Percentiles rank a stretch among this genome's conserved stretches.
phyloP scores from a whole-genome alignment of 2,888 invertebrate species.

The Mythimna impura region DNA sequence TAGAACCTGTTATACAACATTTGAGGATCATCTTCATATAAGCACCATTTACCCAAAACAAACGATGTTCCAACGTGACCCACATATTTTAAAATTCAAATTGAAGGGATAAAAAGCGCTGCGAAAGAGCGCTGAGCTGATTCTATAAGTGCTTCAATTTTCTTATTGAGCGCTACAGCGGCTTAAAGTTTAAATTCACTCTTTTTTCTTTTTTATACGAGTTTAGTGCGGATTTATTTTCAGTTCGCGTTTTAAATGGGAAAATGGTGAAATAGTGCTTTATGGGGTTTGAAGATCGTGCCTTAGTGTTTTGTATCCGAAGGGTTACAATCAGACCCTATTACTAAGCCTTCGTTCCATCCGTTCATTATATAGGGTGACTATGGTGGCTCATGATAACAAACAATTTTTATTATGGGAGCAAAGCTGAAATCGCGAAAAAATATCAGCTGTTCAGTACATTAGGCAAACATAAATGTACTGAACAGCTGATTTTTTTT shows the following conservation, averaged over 20 bases:
- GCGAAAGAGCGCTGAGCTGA: slow-evolving; percentile 32
- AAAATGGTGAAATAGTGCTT: neutral
- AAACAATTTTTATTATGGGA: too few species aligned
- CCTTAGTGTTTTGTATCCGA: too few species aligned
- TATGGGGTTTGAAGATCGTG: neutral
- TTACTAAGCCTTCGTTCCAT: too few species aligned
- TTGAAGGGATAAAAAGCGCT: slow-evolving; percentile 48
- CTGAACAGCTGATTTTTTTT: too few species aligned
- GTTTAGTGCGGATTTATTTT: slow-evolving; percentile 32
- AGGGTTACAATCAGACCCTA: too few species aligned
- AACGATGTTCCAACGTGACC: slow-evolving; percentile 13
- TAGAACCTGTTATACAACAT: neutral
- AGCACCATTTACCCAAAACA: neutral
- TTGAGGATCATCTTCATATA: neutral
- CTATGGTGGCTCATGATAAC: too few species aligned
- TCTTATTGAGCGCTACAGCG: slow-evolving; percentile 58
- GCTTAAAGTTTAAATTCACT: slow-evolving; percentile 50
- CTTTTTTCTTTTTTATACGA: slow-evolving; percentile 25
- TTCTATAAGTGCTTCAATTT: slow-evolving; percentile 56
- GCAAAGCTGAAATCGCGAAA: too few species aligned
- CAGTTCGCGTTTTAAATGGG: slow-evolving; percentile 26
- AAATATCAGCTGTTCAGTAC: too few species aligned
- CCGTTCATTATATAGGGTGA: too few species aligned
- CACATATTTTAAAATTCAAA: slow-evolving; percentile 34
- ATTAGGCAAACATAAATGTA: too few species aligned